Conservation (phyloP, 2,888 invertebrate species). For the Agrypnus murinus region DNA sequence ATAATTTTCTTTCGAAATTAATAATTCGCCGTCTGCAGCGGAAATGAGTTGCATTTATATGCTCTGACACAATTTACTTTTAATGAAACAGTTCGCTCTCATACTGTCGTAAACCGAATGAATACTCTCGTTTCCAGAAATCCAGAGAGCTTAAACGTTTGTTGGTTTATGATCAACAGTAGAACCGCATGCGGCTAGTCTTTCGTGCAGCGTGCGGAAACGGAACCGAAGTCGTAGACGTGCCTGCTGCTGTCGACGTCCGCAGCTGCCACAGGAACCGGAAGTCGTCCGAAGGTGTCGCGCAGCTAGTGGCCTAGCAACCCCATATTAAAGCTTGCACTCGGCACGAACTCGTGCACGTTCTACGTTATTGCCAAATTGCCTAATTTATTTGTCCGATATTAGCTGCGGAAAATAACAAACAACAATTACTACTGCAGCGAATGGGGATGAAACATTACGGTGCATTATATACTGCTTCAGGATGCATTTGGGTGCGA, state of each 20-base stretch:
- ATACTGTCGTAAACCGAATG: slow-evolving; percentile 11
- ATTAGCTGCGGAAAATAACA: neutral
- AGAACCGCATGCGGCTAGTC: slow-evolving; percentile 34
- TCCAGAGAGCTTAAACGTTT: slow-evolving; percentile 27
- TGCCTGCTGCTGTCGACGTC: slow-evolving; percentile 18
- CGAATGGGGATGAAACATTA: neutral
- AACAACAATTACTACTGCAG: neutral
- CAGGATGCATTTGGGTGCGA: slow-evolving; percentile 35
- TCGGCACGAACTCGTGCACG: slow-evolving; percentile 15
- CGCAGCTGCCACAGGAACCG: slow-evolving; percentile 32
- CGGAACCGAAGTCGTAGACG: slow-evolving; percentile 32
- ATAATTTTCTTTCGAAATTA: slow-evolving; percentile 59
- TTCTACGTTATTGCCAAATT: slow-evolving; percentile 13
- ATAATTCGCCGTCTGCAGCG: slow-evolving; percentile 51
- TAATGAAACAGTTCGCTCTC: slow-evolving; percentile 44
- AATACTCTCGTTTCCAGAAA: slow-evolving; percentile 10
- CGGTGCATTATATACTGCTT: slow-evolving; percentile 8
- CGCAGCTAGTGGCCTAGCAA: slow-evolving; percentile 19
- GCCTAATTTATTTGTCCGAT: slow-evolving; percentile 3
- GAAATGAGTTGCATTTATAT: slow-evolving; percentile 58
- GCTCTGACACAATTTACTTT: slow-evolving; percentile 55
- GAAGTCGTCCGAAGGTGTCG: slow-evolving; percentile 40
- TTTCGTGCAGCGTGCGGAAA: slow-evolving; percentile 33
- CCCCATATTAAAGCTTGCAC: slow-evolving; percentile 9
- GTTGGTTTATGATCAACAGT: slow-evolving; percentile 34